Evolutionary conservation across 2,888 invertebrate species (phyloP), one percentile per base, ranked within the genome.

Genomic region (Lacanobia oleracea): DNA sequence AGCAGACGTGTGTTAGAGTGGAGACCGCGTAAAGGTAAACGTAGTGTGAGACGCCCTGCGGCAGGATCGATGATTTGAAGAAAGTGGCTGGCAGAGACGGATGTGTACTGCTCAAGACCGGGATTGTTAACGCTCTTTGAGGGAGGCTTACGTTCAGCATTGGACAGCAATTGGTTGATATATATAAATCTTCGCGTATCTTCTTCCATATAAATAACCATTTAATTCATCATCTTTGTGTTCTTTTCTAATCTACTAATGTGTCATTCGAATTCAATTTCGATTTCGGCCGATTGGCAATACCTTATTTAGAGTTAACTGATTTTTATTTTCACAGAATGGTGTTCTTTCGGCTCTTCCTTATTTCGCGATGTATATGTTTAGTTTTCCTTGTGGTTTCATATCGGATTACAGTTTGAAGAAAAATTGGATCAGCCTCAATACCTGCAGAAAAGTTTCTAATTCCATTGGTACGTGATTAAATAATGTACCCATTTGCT

Each of bases 271-370:
- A 3, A 16, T n/a, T 43, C 23, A 33, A 33, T 33, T 33, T 33
- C 33, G 33, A 3, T 21, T 7, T 43, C 37, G 37, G 37, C 37
- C 9, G 7, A 37, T 37, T 37, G 3, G 6, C 37, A 37, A 37
- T 37, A 37, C 40, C 40, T 40, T 9, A 40, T 40, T 8, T 43
- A 4, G 4, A 43, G 43, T 43, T 45, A 10, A 33, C 5, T 12
- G 12, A 33, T 12, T 66, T 1, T 16, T 1, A 48, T n/a, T 50
- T 64, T 64, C 21, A 9, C 90, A 97, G 96, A 97, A 97, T 87
- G 97, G 97, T 0, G 84, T 97, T 10, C 93, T 98, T 65, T 98
- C 98, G 12, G 97, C 98, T 0, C 89, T 98, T n/a, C 98, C 98
- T 0, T 98, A 98, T 88, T 91, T 98, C 33, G 96, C 96, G 0